A percentile compares a stretch with the other conserved stretches of the same genome.
These are phyloP conservation scores for Odontophorus gujanensis DNA, from an alignment of 2,113 vertebrate genomes.

Conservation along the genomic window DNA sequence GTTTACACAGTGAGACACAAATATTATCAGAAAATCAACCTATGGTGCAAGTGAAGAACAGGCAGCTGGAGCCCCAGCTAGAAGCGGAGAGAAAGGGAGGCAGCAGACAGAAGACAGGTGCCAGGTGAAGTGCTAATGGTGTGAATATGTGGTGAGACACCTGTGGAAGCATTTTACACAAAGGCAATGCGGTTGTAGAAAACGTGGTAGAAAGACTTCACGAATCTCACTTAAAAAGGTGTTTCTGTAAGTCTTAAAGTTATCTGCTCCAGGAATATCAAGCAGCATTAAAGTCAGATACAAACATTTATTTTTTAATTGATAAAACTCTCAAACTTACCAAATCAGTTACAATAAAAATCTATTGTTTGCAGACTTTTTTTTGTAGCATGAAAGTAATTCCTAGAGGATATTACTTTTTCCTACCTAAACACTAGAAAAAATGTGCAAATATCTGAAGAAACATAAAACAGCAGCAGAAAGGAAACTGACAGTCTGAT, in stretches of 20 bases:
- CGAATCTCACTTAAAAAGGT: background rate
- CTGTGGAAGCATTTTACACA: background rate
- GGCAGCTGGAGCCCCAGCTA: conserved; percentile 63
- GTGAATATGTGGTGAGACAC: background rate
- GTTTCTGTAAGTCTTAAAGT: background rate
- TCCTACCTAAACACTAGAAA: conserved; percentile 68
- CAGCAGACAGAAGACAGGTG: conserved; percentile 62
- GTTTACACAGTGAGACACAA: conserved; percentile 71
- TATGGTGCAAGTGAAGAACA: conserved; percentile 32
- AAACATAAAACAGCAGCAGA: conserved; percentile 69
- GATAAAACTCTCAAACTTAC: background rate
- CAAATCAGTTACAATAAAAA: background rate
- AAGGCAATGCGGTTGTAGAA: background rate
- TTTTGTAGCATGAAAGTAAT: background rate
- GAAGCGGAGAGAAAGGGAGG: conserved; percentile 35
- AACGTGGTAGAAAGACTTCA: background rate
- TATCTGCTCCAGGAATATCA: background rate
- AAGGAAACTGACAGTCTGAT: conserved; percentile 74
- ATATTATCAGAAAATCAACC: conserved; percentile 68
- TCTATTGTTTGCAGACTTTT: background rate
- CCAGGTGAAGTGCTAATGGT: conserved; percentile 38
- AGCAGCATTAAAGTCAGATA: background rate
- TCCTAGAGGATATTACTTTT: background rate
- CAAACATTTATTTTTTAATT: background rate
- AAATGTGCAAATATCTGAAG: conserved; percentile 63